Base-by-base conservation (phyloP, 2,888 invertebrate species). In the Notocelia uddmanniana region DNA sequence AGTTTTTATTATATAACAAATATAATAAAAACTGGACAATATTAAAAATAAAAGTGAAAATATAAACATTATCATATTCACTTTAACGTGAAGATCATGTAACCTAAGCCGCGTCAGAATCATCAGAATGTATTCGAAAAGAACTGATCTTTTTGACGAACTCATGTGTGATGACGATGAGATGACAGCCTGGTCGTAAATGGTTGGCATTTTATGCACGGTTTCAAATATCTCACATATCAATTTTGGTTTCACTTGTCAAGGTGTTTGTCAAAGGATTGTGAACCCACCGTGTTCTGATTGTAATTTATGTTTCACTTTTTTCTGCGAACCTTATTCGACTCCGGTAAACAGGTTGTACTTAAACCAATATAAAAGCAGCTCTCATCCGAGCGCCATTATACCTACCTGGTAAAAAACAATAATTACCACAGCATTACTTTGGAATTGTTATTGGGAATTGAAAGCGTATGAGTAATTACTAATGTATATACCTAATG, bases 201-300 rank as follows among this genome's bases (percentile, higher is more conserved):
- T 75, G 75, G n/a, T n/a, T 5, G 18, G 76, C 74, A 74, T 75
- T 74, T 78, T 74, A 75, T 76, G 73, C 74, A 59, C 71, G 64
- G 68, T 75, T 52, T 75, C 75, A 74, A 68, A 59, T 73, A 75
- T 76, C 76, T 62, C 57, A 68, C 74, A 73, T 73, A 76, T 74
- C 75, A 76, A 18, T 57, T 31, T 58, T 58, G 50, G 31, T 54
- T 26, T n/a, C 19, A 21, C n/a, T 23, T 64, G 21, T 64, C 64
- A 21, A 2, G 31, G 31, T n/a, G 45, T 45, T n/a, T n/a, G n/a
- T n/a, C n/a, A n/a, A 45, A n/a, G 45, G 45, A 67, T 54, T 67
- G 41, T 45, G n/a, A 23, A 55, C 18, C 26, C 13, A 41, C 26
- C 19, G 59, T 5, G 9, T 13, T 13, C 34, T 18, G 54, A 64